Evolutionary conservation across 2,888 invertebrate species (phyloP).

Genomic region (Julus scandinavius): DNA sequence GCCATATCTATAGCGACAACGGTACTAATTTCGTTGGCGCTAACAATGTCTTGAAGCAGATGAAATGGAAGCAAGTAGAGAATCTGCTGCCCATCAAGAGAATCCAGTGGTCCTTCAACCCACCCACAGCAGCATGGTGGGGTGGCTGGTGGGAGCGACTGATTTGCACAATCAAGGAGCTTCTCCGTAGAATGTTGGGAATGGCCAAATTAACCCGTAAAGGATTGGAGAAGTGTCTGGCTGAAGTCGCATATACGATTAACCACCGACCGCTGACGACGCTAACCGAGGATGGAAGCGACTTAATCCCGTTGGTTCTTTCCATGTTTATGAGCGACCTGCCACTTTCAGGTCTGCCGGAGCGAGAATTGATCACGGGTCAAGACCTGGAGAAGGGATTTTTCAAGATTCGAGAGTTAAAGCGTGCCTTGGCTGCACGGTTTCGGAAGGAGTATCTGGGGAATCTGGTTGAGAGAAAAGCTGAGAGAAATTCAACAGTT

Average conservation of each 20-base stretch:
- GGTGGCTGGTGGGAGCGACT: too few species aligned
- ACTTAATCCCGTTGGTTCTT: slow-evolving; percentile 61
- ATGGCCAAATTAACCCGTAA: background rate
- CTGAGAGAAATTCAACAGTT: background rate
- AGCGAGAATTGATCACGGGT: background rate
- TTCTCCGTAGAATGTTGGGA: too few species aligned
- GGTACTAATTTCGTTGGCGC: too few species aligned
- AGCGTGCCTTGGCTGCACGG: background rate
- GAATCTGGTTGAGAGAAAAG: background rate
- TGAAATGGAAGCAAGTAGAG: too few species aligned
- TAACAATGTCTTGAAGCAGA: too few species aligned
- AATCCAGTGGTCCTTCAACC: too few species aligned
- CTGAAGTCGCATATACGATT: slow-evolving; percentile 51
- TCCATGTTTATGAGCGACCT: background rate
- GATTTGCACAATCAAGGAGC: too few species aligned
- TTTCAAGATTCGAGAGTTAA: background rate
- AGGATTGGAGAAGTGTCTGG: background rate
- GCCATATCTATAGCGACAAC: too few species aligned
- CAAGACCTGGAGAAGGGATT: background rate
- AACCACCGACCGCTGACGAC: slow-evolving; percentile 62
- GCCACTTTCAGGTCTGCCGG: background rate
- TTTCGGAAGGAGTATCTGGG: background rate
- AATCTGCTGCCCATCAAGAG: too few species aligned
- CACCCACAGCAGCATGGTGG: too few species aligned
- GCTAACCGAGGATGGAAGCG: slow-evolving; percentile 60